phyloP scores from a whole-genome alignment of 2,797 vertebrate species.

The Arctocebus calabarensis region DNA sequence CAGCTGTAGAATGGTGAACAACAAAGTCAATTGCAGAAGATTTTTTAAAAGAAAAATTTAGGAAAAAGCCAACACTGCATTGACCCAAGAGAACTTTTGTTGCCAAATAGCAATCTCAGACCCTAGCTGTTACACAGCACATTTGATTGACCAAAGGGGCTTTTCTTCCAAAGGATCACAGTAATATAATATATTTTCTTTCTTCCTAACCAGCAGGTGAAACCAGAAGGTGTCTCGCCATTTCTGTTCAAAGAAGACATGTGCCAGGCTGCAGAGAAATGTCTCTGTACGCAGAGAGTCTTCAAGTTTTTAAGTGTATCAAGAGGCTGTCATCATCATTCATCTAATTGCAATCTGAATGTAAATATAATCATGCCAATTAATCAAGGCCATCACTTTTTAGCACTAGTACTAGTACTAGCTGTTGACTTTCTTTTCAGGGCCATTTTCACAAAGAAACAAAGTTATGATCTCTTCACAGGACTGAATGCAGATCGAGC shows the following conservation, averaged over 20 bases:
- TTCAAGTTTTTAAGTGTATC: slow-evolving; percentile 12
- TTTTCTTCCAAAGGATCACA: not conserved
- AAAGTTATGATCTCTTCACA: slow-evolving; percentile 46
- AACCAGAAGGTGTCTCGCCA: not conserved
- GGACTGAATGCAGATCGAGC: slow-evolving; percentile 29
- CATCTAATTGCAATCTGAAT: slow-evolving; percentile 51
- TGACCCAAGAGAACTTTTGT: slow-evolving; percentile 56
- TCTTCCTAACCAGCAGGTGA: not conserved
- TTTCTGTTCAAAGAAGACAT: slow-evolving; percentile 31
- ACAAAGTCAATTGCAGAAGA: slow-evolving; percentile 55
- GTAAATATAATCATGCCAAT: slow-evolving; percentile 63
- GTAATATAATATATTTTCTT: not conserved
- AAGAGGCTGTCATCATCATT: not conserved
- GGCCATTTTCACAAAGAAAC: slow-evolving; percentile 50
- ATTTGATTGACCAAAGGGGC: slow-evolving; percentile 33
- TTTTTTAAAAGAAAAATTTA: slow-evolving; percentile 57
- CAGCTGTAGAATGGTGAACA: slow-evolving; percentile 1
- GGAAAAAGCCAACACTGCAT: slow-evolving; percentile 35
- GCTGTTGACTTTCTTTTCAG: slow-evolving; percentile 24
- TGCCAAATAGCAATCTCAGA: slow-evolving; percentile 38
- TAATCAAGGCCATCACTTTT: slow-evolving; percentile 58
- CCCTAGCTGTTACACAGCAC: not conserved
- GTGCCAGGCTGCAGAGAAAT: not conserved
- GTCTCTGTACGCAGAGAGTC: not conserved
- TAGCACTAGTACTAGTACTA: not conserved